These are phyloP conservation scores for Trichonephila clavata DNA, from an alignment of 1,140 invertebrate genomes.

Conservation along the genomic window DNA sequence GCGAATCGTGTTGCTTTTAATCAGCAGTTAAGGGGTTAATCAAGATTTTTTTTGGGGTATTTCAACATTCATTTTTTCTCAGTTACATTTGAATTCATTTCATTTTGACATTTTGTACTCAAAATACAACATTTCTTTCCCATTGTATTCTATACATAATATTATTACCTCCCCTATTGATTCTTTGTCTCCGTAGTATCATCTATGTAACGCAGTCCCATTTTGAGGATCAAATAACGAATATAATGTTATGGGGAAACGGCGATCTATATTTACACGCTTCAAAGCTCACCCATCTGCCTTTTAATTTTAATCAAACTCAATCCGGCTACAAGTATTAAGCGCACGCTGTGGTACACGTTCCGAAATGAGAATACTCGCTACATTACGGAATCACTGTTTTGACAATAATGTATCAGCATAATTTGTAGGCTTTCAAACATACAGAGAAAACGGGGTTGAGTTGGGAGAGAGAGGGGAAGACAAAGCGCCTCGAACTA, in stretches of 20 bases:
- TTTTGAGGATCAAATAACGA: not conserved
- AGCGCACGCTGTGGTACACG: not conserved
- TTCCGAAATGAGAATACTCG: not conserved
- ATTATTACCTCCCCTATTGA: no score
- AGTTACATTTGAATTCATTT: no score
- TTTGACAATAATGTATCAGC: constrained; percentile 49
- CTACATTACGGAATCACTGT: constrained; percentile 45
- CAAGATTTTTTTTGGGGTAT: no score
- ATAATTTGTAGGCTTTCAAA: constrained; percentile 39
- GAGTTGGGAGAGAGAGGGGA: no score
- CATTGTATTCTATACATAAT: no score
- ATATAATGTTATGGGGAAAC: not conserved
- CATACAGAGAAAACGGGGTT: not conserved
- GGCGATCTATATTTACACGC: not conserved
- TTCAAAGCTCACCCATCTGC: not conserved
- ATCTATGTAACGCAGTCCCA: not conserved
- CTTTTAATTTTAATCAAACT: constrained; percentile 1
- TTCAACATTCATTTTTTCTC: no score
- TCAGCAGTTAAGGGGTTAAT: no score
- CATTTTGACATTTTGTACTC: no score
- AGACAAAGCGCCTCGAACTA: constrained; percentile 49
- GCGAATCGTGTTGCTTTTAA: no score
- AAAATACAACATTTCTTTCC: no score
- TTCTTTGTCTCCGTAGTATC: not conserved
- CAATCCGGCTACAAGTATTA: not conserved